Evolutionary conservation across 2,797 vertebrate species (phyloP).

Genomic region (Pterois miles): DNA sequence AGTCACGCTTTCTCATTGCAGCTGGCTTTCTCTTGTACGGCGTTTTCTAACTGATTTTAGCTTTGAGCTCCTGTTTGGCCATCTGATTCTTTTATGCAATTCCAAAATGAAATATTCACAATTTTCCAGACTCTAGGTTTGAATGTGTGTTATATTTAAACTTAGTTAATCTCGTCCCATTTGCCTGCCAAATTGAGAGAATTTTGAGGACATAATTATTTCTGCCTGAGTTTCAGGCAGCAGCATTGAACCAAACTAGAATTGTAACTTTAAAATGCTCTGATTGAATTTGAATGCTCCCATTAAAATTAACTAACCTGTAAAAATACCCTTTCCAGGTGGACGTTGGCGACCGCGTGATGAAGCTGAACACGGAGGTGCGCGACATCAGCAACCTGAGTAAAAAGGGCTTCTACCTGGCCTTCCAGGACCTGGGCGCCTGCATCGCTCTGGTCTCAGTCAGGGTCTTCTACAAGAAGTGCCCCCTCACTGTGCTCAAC

Average conservation of each 20-base stretch:
- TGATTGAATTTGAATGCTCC: neutral
- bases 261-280: neutral
- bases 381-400: conserved; percentile 87
- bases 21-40: neutral
- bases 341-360: conserved; percentile 88
- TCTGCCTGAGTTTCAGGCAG: conserved; percentile 1
- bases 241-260: neutral
- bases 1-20: neutral
- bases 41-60: neutral
- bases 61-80: neutral
- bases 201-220: conserved; percentile 1
- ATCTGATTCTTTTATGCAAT: neutral
- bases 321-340: conserved; percentile 63
- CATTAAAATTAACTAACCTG: neutral
- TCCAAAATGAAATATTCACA: neutral
- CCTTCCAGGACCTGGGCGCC: conserved; percentile 88
- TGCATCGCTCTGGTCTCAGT: conserved; percentile 89
- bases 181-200: conserved; percentile 2
- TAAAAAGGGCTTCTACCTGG: conserved; percentile 88
- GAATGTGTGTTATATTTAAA: conserved; percentile 5
- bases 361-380: conserved; percentile 90
- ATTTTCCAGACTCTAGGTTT: neutral
- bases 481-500: conserved; percentile 85
- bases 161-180: neutral
- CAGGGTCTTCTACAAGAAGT: conserved; percentile 89